These are phyloP conservation scores for Oceanodroma leucorhoa DNA, from an alignment of 2,797 vertebrate genomes.

Conservation along the genomic window DNA sequence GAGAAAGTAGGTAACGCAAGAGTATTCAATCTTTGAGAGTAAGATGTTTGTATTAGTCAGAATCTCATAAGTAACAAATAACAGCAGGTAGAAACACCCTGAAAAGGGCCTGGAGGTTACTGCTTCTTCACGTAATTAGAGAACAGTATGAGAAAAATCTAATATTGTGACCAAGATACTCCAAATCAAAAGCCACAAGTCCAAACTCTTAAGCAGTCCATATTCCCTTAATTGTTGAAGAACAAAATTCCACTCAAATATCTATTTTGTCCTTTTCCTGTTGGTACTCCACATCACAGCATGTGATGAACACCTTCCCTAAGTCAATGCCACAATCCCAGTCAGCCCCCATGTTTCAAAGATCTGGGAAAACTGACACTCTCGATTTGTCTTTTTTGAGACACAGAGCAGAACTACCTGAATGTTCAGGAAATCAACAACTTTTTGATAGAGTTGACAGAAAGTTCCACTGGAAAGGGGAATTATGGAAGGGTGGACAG, in stretches of 20 bases:
- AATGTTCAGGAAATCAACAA: not conserved
- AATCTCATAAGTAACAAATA: not conserved
- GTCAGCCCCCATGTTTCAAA: not conserved
- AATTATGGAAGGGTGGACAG: not conserved
- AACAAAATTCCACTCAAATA: not conserved
- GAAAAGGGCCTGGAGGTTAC: not conserved
- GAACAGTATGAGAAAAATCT: not conserved
- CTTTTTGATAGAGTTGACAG: not conserved
- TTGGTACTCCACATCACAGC: not conserved
- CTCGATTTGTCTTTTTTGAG: not conserved
- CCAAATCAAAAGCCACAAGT: not conserved
- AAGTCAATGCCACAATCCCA: not conserved
- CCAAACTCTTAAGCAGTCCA: not conserved
- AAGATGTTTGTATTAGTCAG: not conserved
- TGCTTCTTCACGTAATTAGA: not conserved
- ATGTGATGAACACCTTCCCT: not conserved
- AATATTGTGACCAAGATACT: not conserved
- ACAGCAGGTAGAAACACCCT: not conserved
- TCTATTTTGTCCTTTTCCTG: not conserved
- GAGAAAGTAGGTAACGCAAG: not conserved
- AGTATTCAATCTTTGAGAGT: not conserved
- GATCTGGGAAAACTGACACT: rapidly evolving
- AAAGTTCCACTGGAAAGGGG: not conserved
- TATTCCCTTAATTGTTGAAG: not conserved
- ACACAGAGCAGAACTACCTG: not conserved